These are phyloP conservation scores for Cliona cf. orientalis DNA, from an alignment of 37 sponge, comb jelly and placozoan genomes.

Conservation along the genomic window DNA sequence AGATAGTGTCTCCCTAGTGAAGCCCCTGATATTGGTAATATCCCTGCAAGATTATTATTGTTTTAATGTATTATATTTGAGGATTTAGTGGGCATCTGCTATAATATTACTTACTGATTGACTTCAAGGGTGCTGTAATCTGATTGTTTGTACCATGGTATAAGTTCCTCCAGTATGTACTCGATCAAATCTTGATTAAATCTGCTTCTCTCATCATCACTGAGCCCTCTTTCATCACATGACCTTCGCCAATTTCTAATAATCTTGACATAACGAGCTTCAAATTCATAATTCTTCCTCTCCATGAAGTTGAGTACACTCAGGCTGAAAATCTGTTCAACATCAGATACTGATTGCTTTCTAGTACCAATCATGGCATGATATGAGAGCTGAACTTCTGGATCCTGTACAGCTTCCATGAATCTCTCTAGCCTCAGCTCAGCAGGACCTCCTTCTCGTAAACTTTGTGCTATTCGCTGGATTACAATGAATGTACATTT, in stretches of 20 bases:
- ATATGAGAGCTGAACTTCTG: neutral
- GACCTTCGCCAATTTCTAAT: neutral
- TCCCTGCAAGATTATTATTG: neutral
- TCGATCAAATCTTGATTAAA: neutral
- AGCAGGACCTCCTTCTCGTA: constrained; percentile 12
- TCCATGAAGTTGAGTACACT: neutral
- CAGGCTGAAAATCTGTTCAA: neutral
- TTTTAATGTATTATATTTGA: neutral
- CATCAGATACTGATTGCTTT: constrained; percentile 28
- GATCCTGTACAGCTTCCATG: neutral
- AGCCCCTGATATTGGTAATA: neutral
- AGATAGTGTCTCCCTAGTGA: neutral
- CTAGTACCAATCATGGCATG: neutral
- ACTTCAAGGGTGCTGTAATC: neutral
- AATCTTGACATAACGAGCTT: neutral
- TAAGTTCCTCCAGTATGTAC: neutral
- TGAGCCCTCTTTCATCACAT: constrained; percentile 3
- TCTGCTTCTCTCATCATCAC: neutral
- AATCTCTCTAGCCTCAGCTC: constrained; percentile 10
- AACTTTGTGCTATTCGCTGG: neutral
- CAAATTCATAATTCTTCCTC: neutral
- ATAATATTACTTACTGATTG: neutral
- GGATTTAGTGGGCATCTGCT: neutral
- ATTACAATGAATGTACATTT: neutral
- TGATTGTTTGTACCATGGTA: constrained; percentile 8